Conservation (phyloP, 2,888 invertebrate species). For the Patella pellucida region DNA sequence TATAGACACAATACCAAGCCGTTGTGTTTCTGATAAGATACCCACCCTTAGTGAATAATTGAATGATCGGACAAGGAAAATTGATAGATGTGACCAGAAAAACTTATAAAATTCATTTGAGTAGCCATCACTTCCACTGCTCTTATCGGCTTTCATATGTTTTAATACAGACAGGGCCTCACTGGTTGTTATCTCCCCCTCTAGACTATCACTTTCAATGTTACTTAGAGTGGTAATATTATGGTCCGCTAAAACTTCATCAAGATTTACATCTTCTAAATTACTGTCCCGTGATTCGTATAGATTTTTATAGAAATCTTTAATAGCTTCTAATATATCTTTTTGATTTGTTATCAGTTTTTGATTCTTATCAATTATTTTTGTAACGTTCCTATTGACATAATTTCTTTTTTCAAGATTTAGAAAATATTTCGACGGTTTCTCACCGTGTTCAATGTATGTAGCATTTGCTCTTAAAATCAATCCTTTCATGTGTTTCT, state of each 20-base stretch:
- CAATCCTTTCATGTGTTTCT: neutral
- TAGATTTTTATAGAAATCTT: neutral
- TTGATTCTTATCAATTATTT: neutral
- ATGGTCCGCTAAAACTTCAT: neutral
- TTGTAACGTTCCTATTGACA: neutral
- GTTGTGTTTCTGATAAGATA: slow-evolving; percentile 9
- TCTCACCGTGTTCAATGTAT: neutral
- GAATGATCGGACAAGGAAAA: no score
- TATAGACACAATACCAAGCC: neutral
- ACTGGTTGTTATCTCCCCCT: neutral
- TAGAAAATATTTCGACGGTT: slow-evolving; percentile 3
- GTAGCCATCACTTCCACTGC: neutral
- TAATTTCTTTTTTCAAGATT: neutral
- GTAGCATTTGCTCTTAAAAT: neutral
- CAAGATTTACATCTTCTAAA: neutral
- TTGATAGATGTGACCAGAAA: no score
- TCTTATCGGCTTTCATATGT: neutral
- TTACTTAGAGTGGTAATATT: neutral
- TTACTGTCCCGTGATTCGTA: neutral
- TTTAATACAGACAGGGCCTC: neutral
- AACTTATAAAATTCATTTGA: no score
- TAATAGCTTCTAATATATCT: neutral
- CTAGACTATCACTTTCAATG: neutral
- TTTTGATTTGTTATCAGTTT: neutral
- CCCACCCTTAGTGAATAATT: no score